Base-by-base conservation (phyloP, 2,888 invertebrate species). In the Monochamus alternatus region DNA sequence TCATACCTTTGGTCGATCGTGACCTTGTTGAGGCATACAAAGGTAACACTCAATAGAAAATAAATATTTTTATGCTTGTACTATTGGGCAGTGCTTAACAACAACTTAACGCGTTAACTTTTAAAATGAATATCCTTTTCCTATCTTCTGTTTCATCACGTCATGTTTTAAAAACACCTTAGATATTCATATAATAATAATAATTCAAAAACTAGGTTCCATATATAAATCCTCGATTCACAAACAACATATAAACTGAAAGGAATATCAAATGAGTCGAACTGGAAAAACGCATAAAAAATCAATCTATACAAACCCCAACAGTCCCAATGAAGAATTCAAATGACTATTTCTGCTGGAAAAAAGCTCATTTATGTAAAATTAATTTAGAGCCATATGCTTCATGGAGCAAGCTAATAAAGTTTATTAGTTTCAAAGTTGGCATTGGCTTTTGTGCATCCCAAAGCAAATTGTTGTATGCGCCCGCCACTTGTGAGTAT, bases 351-450 rank as follows among this genome's bases (percentile, higher is more conserved):
- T 14, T 7, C 22, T 5, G 38, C 30, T 62, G 51, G 51, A 60
- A 62, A 62, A 70, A 62, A 51, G 47, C 22, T 60, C 47, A 62
- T 62, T 62, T 62, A 62, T 70, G 62, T 62, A 62, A 70, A 70
- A 70, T 62, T 70, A 70, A 70, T 70, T 62, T 70, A 60, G 62
- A 51, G 70, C 32, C 70, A 32, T 70, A 62, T 70, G 51, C 51
- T 31, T 51, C 70, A 60, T 38, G 52, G 12, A 60, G 14, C 31
- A 62, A 62, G 31, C 59, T 31, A 59, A 30, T 58, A 59, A 59
- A 69, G 58, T 69, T 71, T 51, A 71, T 71, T 71, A 71, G 63
- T 52, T 71, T 71, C 9, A 10, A 71, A 71, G 63, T 63, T 71
- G 32, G 63, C 62, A 63, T 52, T 14, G 51, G 71, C 63, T 63